Evolutionary conservation across 2,113 vertebrate genomes (phyloP).

Genomic region (Struthidea cinerea): DNA sequence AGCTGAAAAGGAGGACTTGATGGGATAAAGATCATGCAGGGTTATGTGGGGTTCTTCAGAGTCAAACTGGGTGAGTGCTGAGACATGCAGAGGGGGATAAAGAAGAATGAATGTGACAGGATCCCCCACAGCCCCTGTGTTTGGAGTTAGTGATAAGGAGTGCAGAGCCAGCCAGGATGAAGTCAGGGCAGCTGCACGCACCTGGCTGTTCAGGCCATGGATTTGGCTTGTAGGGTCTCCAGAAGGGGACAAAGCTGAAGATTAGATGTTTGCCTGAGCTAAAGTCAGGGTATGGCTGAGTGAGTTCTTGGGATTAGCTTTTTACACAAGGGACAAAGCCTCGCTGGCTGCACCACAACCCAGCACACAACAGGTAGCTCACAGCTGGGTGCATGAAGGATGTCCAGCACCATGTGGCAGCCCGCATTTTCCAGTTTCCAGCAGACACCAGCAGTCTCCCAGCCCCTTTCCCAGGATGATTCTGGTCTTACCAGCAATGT

Average conservation of each 20-base stretch:
- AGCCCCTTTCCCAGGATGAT: background rate
- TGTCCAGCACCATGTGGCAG: background rate
- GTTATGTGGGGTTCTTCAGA: background rate
- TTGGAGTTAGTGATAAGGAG: background rate
- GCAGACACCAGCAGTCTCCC: background rate
- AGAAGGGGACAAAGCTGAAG: background rate
- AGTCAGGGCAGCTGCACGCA: accelerated
- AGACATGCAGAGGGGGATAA: background rate
- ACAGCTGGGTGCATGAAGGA: background rate
- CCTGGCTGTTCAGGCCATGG: background rate
- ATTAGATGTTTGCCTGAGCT: background rate
- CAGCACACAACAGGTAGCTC: background rate
- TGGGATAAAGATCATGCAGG: background rate
- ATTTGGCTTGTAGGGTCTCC: background rate
- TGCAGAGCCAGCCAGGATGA: background rate
- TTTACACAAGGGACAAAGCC: background rate
- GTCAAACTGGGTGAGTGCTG: background rate
- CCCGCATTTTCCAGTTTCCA: background rate
- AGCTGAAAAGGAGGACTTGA: background rate
- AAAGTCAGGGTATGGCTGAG: background rate
- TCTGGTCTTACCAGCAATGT: background rate
- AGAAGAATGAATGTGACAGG: background rate
- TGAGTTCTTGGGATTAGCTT: background rate
- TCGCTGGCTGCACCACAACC: background rate
- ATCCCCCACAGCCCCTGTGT: background rate